These are phyloP conservation scores for Caranx melampygus DNA, from an alignment of 2,113 vertebrate species.

Conservation along the genomic window DNA sequence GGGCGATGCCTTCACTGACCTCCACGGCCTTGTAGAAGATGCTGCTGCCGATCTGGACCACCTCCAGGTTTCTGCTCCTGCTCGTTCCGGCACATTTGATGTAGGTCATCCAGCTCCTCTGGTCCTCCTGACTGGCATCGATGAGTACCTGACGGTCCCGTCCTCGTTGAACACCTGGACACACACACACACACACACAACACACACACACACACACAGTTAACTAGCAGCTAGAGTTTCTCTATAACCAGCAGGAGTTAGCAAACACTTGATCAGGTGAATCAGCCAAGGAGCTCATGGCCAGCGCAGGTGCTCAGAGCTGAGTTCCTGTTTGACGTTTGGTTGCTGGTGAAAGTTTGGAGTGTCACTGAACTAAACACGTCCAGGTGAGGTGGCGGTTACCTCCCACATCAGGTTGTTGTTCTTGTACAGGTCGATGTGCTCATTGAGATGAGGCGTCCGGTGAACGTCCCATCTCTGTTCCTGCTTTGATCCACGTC, in stretches of 20 bases:
- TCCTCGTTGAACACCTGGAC: slow-evolving; percentile 95
- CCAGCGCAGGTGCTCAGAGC: background rate
- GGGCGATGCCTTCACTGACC: slow-evolving; percentile 78
- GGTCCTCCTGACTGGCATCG: slow-evolving; percentile 97
- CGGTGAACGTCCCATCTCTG: slow-evolving; percentile 98
- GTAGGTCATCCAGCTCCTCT: slow-evolving; percentile 99
- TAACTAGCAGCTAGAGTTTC: no score
- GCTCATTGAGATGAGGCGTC: slow-evolving; percentile 92
- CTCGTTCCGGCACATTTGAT: slow-evolving; percentile 98
- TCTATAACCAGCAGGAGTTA: background rate
- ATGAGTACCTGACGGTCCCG: slow-evolving; percentile 92
- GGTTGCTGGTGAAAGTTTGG: no score
- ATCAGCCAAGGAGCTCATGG: background rate
- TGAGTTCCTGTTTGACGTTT: no score
- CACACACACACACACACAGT: no score
- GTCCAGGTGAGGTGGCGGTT: background rate
- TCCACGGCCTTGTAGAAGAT: slow-evolving; percentile 98
- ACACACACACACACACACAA: no score
- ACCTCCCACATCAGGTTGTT: slow-evolving; percentile 99
- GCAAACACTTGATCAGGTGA: background rate
- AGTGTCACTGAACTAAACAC: no score
- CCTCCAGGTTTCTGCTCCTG: slow-evolving; percentile 98
- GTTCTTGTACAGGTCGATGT: slow-evolving; percentile 97
- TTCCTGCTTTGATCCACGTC: slow-evolving; percentile 97
- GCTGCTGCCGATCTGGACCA: slow-evolving; percentile 96